Percentiles rank a stretch among this genome's conserved stretches.
Evolutionary conservation across 2,113 vertebrate species (phyloP).

Genomic region (Paramormyrops kingsleyae): DNA sequence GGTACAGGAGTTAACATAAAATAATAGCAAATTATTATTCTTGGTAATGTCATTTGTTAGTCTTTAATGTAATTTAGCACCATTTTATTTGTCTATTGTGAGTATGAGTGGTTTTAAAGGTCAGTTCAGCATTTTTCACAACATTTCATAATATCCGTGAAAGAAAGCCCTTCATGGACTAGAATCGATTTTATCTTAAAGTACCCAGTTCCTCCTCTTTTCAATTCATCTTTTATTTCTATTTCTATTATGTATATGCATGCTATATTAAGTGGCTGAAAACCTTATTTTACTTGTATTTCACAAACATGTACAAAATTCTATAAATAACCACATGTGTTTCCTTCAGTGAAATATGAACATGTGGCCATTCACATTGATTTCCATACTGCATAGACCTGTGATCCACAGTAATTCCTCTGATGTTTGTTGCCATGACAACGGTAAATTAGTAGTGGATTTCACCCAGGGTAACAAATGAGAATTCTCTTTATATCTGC

Average conservation of each 20-base stretch:
- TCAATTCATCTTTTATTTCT: background rate
- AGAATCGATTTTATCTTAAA: background rate
- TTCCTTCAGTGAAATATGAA: background rate
- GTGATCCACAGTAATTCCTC: constrained; percentile 18
- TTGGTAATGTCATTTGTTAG: background rate
- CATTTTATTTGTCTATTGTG: background rate
- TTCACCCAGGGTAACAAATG: constrained; percentile 20
- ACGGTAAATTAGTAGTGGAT: constrained; percentile 21
- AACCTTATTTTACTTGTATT: background rate
- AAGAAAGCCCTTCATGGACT: background rate
- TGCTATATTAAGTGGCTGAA: background rate
- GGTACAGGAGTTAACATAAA: background rate
- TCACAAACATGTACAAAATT: background rate
- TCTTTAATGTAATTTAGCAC: background rate
- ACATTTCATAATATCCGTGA: background rate
- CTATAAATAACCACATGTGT: constrained; percentile 12
- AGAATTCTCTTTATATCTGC: constrained; percentile 10
- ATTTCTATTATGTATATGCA: background rate
- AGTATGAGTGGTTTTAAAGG: background rate
- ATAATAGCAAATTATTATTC: background rate
- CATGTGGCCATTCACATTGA: constrained; percentile 10
- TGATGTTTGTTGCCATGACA: constrained; percentile 24
- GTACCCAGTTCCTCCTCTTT: background rate
- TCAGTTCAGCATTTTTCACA: background rate
- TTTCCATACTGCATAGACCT: constrained; percentile 10